A percentile compares a stretch with the other conserved stretches of the same genome.
These are phyloP conservation scores for Sebastes iracundus DNA, from an alignment of 2,797 vertebrate species.

Conservation along the genomic window DNA sequence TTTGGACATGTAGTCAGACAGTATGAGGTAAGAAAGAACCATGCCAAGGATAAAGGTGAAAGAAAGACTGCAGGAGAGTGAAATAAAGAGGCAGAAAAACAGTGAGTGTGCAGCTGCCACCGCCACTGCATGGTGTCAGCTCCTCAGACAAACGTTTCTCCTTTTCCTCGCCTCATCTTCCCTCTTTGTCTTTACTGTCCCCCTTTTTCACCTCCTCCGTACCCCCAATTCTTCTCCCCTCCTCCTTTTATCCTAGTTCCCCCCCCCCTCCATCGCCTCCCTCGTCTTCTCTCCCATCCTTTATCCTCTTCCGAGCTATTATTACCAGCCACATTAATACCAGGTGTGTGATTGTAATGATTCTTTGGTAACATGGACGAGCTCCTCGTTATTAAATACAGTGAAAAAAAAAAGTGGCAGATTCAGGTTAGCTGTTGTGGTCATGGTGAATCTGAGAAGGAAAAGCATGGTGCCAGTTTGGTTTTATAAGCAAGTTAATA, in stretches of 20 bases:
- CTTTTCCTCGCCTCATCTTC: background rate
- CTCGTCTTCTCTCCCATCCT: background rate
- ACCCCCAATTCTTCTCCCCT: background rate
- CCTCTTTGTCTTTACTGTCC: background rate
- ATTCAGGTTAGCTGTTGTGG: conserved; percentile 37
- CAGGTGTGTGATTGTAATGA: conserved; percentile 64
- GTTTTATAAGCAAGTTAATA: background rate
- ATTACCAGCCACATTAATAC: conserved; percentile 41
- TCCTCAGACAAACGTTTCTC: conserved; percentile 13
- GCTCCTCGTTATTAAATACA: conserved; percentile 52
- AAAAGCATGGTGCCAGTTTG: background rate
- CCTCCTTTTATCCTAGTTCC: conserved; percentile 6
- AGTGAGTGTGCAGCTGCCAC: background rate
- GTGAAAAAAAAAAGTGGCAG: conserved; percentile 26
- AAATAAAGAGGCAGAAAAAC: background rate
- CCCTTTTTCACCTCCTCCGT: background rate
- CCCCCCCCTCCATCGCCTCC: conserved; percentile 11
- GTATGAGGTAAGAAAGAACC: conserved; percentile 8
- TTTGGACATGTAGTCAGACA: conserved; percentile 16
- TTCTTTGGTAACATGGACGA: conserved; percentile 57
- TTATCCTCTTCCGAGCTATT: conserved; percentile 30
- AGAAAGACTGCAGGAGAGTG: background rate
- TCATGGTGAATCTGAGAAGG: background rate
- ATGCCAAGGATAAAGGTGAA: conserved; percentile 16
- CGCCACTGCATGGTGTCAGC: conserved; percentile 21